Conservation (phyloP, 2,888 invertebrate genomes). For the Calameuta pallipes region DNA sequence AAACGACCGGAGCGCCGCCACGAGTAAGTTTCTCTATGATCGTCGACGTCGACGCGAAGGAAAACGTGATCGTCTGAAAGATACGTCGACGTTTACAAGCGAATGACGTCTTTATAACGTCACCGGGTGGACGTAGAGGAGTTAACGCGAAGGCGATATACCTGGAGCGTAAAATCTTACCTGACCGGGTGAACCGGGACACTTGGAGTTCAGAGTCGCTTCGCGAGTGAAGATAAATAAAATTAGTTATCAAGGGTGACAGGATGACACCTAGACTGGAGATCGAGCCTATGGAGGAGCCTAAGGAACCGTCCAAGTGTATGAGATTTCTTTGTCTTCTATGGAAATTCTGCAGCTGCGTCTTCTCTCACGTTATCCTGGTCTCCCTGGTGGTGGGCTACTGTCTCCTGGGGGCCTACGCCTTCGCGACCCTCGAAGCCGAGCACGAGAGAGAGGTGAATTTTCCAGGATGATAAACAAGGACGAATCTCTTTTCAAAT, state of each 20-base stretch:
- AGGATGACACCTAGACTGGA: background rate
- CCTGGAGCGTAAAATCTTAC: background rate
- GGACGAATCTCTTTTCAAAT: background rate
- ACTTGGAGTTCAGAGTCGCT: background rate
- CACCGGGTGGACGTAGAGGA: background rate
- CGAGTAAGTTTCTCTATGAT: background rate
- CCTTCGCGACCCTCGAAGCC: slow-evolving; percentile 83
- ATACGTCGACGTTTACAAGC: background rate
- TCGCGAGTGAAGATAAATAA: background rate
- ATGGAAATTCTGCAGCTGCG: slow-evolving; percentile 71
- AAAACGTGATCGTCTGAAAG: background rate
- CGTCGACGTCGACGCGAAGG: background rate
- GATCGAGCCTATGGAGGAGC: background rate
- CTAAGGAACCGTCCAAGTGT: slow-evolving; percentile 51
- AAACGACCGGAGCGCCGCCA: background rate
- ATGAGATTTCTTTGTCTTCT: slow-evolving; percentile 49
- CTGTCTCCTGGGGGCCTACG: slow-evolving; percentile 88
- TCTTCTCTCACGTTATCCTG: slow-evolving; percentile 89
- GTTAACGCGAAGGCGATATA: background rate
- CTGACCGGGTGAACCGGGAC: background rate
- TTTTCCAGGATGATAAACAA: slow-evolving; percentile 16
- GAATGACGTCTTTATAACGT: background rate
- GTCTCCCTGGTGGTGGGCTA: slow-evolving; percentile 90
- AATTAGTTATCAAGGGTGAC: background rate
- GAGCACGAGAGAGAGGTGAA: slow-evolving; percentile 79